phyloP scores from a whole-genome alignment of 2,113 vertebrate genomes.

The Hemiscyllium ocellatum region DNA sequence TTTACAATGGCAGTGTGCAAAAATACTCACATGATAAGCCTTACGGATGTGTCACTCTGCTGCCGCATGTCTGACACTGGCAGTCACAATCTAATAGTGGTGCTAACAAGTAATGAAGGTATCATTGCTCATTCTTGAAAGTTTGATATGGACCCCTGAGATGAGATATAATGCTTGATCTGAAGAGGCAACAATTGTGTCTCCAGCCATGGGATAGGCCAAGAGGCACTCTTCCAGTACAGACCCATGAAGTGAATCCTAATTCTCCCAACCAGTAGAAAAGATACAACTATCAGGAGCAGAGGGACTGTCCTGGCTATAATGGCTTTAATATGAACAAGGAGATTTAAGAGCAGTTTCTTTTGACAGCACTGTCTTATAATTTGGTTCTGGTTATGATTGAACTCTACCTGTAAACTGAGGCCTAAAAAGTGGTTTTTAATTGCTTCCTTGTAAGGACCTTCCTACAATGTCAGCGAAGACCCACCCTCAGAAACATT shows the following conservation, averaged over 20 bases:
- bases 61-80: neutral
- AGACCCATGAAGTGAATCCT: too few relatives aligned
- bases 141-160: neutral
- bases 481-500: neutral
- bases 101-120: neutral
- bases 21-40: neutral
- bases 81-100: neutral
- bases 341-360: neutral
- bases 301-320: neutral
- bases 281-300: too few relatives aligned
- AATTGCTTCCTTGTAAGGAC: neutral
- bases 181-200: neutral
- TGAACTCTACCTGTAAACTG: neutral
- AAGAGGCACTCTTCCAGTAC: too few relatives aligned
- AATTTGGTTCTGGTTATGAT: neutral
- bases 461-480: neutral
- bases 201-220: too few relatives aligned
- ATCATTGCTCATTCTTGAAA: neutral
- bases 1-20: neutral
- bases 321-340: neutral
- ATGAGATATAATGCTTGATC: neutral
- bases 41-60: neutral
- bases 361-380: neutral
- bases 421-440: neutral
- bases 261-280: too few relatives aligned